phyloP scores from a whole-genome alignment of 2,888 invertebrate species.

The Drosophila testacea region DNA sequence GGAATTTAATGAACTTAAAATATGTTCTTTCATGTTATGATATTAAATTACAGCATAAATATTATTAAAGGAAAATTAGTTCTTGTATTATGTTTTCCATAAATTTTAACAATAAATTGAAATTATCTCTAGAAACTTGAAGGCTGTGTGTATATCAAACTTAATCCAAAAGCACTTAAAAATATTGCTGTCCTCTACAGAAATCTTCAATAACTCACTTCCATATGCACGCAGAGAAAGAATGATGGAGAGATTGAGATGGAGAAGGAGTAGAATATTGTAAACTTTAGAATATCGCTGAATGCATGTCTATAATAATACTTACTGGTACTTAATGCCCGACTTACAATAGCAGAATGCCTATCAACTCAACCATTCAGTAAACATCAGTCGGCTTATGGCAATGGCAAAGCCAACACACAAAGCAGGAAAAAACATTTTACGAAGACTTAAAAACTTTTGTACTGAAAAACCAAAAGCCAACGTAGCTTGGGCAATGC shows the following conservation, averaged over 20 bases:
- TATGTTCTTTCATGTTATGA: no score
- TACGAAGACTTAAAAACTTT: constrained; percentile 69
- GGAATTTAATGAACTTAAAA: background rate
- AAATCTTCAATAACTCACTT: constrained; percentile 21
- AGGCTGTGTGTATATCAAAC: background rate
- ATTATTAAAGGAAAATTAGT: background rate
- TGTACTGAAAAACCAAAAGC: constrained; percentile 53
- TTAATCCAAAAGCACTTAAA: constrained; percentile 13
- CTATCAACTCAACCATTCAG: constrained; percentile 59
- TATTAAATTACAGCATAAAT: background rate
- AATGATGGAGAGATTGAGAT: background rate
- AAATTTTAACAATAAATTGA: no score
- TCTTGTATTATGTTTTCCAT: background rate
- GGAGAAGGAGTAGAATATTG: constrained; percentile 11
- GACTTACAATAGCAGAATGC: constrained; percentile 60
- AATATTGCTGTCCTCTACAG: constrained; percentile 11
- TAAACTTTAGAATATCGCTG: constrained; percentile 19
- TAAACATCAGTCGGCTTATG: constrained; percentile 70
- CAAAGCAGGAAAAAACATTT: constrained; percentile 55
- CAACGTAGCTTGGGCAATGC: constrained; percentile 67
- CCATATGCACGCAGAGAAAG: constrained; percentile 24
- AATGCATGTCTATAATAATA: constrained; percentile 51
- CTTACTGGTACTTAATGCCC: constrained; percentile 57
- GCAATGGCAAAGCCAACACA: constrained; percentile 34
- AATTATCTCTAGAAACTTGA: background rate